phyloP scores from a whole-genome alignment of 2,113 vertebrate species.

The Megatriorchis doriae region DNA sequence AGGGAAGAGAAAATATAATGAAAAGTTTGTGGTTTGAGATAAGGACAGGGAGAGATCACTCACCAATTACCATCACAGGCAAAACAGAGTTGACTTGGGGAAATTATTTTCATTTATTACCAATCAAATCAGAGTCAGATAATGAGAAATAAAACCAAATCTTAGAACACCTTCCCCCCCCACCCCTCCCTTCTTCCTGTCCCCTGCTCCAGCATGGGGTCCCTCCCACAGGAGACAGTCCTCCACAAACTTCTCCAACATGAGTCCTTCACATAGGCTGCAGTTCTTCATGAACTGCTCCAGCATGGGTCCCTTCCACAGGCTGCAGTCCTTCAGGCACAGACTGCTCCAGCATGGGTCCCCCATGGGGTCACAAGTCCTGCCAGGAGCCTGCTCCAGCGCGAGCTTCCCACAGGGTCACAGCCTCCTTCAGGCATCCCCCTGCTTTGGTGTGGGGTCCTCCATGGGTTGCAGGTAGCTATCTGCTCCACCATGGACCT shows the following conservation, averaged over 20 bases:
- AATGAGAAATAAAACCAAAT: too few species aligned
- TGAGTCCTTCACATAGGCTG: too few species aligned
- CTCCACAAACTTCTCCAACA: too few species aligned
- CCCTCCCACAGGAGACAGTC: too few species aligned
- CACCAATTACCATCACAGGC: background rate
- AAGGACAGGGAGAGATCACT: background rate
- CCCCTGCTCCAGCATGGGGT: too few species aligned
- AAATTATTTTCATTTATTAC: background rate
- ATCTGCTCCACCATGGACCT: background rate
- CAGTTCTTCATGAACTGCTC: too few species aligned
- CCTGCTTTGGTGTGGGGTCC: background rate
- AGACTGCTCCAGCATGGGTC: too few species aligned
- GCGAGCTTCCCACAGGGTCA: background rate
- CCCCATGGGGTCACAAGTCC: background rate
- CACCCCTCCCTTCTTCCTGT: too few species aligned
- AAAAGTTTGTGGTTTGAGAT: background rate
- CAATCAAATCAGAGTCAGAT: background rate
- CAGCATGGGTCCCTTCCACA: too few species aligned
- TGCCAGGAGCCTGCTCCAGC: background rate
- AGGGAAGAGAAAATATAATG: background rate
- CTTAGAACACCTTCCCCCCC: too few species aligned
- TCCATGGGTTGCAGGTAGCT: background rate
- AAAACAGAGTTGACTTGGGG: background rate
- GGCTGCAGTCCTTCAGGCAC: too few species aligned
- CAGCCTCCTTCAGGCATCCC: background rate